Conservation (phyloP, 2,797 vertebrate genomes). For the Danionella dracula region DNA sequence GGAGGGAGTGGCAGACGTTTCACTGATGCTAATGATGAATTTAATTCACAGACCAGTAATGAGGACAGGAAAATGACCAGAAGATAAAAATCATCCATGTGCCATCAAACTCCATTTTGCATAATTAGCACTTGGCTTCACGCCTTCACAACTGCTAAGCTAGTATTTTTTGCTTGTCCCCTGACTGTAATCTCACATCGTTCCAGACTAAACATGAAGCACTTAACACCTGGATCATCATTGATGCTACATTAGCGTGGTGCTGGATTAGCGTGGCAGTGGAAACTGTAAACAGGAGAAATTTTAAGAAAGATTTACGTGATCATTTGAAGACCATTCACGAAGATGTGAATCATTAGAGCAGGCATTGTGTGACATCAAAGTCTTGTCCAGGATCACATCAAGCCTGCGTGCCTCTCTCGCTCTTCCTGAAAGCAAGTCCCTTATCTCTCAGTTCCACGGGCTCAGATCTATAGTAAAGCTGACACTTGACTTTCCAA, state of each 20-base stretch:
- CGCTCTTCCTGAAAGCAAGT: slow-evolving; percentile 53
- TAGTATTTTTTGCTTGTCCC: not conserved
- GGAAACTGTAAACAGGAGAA: slow-evolving; percentile 27
- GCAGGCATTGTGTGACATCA: slow-evolving; percentile 48
- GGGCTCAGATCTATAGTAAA: slow-evolving; percentile 54
- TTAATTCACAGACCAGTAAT: slow-evolving; percentile 30
- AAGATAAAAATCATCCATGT: no score
- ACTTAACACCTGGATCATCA: slow-evolving; percentile 10
- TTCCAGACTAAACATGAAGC: slow-evolving; percentile 34
- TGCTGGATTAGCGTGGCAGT: slow-evolving; percentile 39
- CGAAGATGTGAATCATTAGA: slow-evolving; percentile 25
- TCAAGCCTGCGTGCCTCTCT: slow-evolving; percentile 55
- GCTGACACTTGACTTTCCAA: slow-evolving; percentile 37
- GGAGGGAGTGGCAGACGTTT: slow-evolving; percentile 18
- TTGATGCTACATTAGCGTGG: slow-evolving; percentile 9
- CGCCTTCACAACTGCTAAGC: no score
- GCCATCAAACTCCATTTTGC: no score
- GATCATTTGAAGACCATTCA: slow-evolving; percentile 8
- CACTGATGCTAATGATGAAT: slow-evolving; percentile 33
- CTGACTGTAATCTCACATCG: slow-evolving; percentile 21
- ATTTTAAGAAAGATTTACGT: slow-evolving; percentile 40
- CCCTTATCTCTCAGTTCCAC: slow-evolving; percentile 61
- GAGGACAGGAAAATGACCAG: slow-evolving; percentile 30
- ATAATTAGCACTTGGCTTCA: no score
- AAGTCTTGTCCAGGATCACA: slow-evolving; percentile 55